Conservation (phyloP, 2,888 invertebrate species). For the Dusona sp. region DNA sequence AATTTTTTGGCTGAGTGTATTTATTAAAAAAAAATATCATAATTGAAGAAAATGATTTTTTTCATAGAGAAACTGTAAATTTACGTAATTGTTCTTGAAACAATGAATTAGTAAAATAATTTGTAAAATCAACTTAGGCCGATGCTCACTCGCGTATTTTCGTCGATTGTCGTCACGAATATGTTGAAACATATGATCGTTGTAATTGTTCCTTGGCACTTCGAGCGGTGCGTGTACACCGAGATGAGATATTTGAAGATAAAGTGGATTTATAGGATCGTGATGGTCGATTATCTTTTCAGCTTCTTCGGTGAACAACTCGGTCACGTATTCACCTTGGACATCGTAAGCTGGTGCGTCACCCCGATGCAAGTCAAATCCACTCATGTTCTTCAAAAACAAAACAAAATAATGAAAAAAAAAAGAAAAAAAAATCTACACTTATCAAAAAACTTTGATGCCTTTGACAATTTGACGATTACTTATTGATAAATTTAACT, state of each 20-base stretch:
- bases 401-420: background rate
- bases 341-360: conserved; percentile 83
- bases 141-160: conserved; percentile 89
- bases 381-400: conserved; percentile 82
- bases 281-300: conserved; percentile 88
- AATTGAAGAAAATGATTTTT: background rate
- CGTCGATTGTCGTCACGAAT: conserved; percentile 88
- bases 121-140: no score
- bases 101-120: background rate
- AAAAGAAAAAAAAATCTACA: background rate
- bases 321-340: conserved; percentile 89
- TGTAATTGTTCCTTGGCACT: conserved; percentile 88
- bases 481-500: no score
- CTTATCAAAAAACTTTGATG: no score
- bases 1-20: no score
- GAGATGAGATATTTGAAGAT: conserved; percentile 92
- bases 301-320: conserved; percentile 90
- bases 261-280: conserved; percentile 88
- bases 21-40: background rate
- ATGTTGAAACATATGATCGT: conserved; percentile 88
- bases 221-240: conserved; percentile 92
- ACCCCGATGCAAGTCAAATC: conserved; percentile 85
- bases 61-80: background rate
- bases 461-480: no score
- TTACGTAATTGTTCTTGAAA: background rate